A percentile compares a stretch with the other conserved stretches of the same genome.
phyloP scores from a whole-genome alignment of 2,797 vertebrate genomes.

The Halcyon smyrnensis region DNA sequence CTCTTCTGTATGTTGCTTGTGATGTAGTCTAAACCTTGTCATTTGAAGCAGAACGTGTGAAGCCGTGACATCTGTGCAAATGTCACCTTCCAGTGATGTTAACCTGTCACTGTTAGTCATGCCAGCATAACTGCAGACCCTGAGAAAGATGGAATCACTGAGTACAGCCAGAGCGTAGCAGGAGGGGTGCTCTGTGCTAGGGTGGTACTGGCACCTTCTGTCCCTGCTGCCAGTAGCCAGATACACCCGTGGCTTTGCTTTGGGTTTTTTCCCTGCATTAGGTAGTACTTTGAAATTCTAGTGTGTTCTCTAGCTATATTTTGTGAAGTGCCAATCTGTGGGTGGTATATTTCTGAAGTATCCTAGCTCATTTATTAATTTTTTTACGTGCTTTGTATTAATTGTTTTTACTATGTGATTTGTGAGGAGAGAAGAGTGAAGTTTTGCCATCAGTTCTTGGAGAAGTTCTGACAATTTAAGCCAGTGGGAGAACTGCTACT shows the following conservation, averaged over 20 bases:
- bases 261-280: not conserved
- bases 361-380: not conserved
- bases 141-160: not conserved
- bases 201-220: not conserved
- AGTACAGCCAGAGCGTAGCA: not conserved
- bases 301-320: not conserved
- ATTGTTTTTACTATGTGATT: not conserved
- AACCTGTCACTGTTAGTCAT: not conserved
- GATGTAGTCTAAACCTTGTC: not conserved
- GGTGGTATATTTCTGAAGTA: not conserved
- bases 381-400: not conserved
- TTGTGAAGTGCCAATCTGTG: not conserved
- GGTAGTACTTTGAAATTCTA: not conserved
- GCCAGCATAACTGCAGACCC: not conserved
- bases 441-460: not conserved
- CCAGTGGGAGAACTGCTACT: not conserved
- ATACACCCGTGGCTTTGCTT: not conserved
- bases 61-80: not conserved
- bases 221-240: not conserved
- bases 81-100: not conserved
- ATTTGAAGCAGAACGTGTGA: not conserved
- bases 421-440: not conserved
- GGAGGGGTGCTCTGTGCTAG: not conserved
- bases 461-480: not conserved
- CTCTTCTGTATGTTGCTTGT: not conserved